These are phyloP conservation scores for Rhodeus uyekii DNA, from an alignment of 2,797 vertebrate species.

Conservation along the genomic window DNA sequence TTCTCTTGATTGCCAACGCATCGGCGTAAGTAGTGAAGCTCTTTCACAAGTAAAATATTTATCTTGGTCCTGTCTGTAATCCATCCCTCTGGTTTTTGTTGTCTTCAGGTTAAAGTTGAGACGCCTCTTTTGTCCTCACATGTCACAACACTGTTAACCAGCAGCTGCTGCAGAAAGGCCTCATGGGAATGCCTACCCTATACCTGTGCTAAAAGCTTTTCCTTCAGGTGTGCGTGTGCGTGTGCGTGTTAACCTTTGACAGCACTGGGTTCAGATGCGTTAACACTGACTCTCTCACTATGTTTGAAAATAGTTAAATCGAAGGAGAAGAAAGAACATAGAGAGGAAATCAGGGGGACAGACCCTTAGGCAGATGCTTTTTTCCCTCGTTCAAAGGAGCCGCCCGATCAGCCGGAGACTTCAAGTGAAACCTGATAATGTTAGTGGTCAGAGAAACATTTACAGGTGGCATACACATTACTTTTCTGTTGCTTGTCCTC, in stretches of 20 bases:
- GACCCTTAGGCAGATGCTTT: conserved; percentile 51
- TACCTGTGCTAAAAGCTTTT: conserved; percentile 57
- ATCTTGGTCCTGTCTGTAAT: conserved; percentile 52
- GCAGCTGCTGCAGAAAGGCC: conserved; percentile 48
- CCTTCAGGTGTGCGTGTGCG: conserved; percentile 50
- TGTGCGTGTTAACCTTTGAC: conserved; percentile 59
- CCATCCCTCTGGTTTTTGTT: conserved; percentile 53
- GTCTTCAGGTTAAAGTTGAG: conserved; percentile 28
- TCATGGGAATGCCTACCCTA: conserved; percentile 36
- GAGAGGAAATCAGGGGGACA: conserved; percentile 39
- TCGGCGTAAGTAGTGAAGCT: neutral
- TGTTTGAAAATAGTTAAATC: conserved; percentile 56
- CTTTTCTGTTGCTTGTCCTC: conserved; percentile 21
- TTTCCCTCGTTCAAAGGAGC: conserved; percentile 55
- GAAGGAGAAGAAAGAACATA: conserved; percentile 30
- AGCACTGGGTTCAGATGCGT: conserved; percentile 36
- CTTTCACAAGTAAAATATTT: conserved; percentile 40
- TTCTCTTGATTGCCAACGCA: neutral
- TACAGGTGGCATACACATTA: conserved; percentile 58
- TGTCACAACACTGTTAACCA: conserved; percentile 70
- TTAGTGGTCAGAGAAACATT: conserved; percentile 56
- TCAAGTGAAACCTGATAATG: conserved; percentile 63
- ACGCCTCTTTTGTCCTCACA: conserved; percentile 60
- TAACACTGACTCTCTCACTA: conserved; percentile 48
- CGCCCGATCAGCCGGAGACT: conserved; percentile 53